phyloP scores from a whole-genome alignment of 2,113 vertebrate species.

The Amblyornis subalaris region DNA sequence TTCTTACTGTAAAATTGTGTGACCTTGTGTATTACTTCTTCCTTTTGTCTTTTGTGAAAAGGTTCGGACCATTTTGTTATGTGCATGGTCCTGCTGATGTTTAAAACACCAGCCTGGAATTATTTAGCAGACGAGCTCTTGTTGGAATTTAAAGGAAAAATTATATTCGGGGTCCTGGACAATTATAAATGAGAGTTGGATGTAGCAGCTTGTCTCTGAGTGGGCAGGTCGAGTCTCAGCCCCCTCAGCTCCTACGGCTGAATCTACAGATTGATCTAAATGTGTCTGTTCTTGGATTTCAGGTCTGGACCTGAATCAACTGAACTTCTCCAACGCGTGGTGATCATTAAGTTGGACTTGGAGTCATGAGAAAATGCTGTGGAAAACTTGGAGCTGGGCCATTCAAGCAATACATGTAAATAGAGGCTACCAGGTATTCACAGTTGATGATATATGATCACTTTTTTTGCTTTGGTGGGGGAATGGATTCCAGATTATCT shows the following conservation, averaged over 20 bases:
- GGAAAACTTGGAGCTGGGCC: not conserved
- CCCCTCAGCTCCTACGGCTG: not conserved
- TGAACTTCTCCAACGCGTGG: not conserved
- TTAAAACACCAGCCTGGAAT: not conserved
- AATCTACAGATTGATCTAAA: not conserved
- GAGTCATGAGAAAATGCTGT: not conserved
- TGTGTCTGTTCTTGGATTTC: not conserved
- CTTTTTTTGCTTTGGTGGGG: not conserved
- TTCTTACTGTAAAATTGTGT: not conserved
- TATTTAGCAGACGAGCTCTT: not conserved
- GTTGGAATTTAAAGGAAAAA: not conserved
- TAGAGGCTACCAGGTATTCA: not conserved
- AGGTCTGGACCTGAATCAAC: not conserved
- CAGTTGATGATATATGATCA: not conserved
- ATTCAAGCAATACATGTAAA: fast-evolving
- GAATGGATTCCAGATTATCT: not conserved
- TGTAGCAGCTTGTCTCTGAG: not conserved
- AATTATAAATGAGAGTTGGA: not conserved
- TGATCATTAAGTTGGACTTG: not conserved
- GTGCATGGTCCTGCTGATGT: not conserved
- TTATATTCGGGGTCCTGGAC: not conserved
- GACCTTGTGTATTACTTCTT: not conserved
- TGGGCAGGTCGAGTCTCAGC: not conserved
- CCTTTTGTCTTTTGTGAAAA: fast-evolving
- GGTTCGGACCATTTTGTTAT: not conserved